These are phyloP conservation scores for Crypturellus tataupa DNA, from an alignment of 2,797 vertebrate genomes.

Conservation along the genomic window DNA sequence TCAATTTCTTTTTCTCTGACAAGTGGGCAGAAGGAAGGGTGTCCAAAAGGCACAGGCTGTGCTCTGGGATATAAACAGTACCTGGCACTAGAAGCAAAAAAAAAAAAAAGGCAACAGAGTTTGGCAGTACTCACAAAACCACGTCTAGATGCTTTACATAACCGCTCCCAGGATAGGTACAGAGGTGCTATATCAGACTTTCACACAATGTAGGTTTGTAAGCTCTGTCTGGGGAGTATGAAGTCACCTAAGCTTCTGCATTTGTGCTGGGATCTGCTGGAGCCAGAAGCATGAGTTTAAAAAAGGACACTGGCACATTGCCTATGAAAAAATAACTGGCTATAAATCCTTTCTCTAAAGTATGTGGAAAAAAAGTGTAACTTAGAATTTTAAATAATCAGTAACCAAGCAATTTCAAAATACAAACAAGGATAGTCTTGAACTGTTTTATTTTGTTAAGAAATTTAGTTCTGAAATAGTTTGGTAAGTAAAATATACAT, in stretches of 20 bases:
- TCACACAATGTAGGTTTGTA: conserved; percentile 23
- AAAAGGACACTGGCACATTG: conserved; percentile 35
- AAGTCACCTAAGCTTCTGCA: conserved; percentile 31
- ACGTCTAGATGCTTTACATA: conserved; percentile 18
- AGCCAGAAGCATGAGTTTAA: conserved; percentile 32
- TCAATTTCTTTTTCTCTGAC: neutral
- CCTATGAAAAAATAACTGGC: neutral
- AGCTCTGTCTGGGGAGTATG: neutral
- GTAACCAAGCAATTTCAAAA: conserved; percentile 47
- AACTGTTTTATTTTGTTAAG: neutral
- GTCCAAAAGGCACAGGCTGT: conserved; percentile 15
- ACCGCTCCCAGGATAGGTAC: conserved; percentile 20
- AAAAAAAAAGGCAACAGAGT: neutral
- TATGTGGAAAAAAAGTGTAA: conserved; percentile 19
- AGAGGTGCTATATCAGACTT: conserved; percentile 23
- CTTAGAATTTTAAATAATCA: conserved; percentile 13
- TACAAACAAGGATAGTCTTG: neutral
- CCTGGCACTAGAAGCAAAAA: conserved; percentile 33
- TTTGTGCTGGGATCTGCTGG: conserved; percentile 38
- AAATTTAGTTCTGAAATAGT: conserved; percentile 3
- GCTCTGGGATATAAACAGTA: neutral
- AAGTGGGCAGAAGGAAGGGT: neutral
- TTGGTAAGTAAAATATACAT: conserved; percentile 12
- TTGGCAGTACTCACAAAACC: neutral
- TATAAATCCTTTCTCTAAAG: conserved; percentile 45